These are phyloP conservation scores for Borostomias antarcticus DNA, from an alignment of 2,797 vertebrate genomes.

Conservation along the genomic window DNA sequence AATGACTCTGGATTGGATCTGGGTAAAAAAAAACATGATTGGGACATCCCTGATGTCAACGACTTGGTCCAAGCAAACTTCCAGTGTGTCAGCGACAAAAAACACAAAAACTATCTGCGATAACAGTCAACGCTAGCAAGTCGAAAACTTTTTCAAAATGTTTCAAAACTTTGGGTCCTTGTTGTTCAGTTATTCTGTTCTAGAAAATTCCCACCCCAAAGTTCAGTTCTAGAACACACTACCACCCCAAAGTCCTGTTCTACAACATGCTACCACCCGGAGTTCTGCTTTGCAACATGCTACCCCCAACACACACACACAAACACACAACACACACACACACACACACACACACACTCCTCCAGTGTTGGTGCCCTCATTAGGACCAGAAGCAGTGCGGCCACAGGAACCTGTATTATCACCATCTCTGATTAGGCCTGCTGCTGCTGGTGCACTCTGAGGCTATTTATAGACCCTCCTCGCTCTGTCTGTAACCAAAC, in stretches of 20 bases:
- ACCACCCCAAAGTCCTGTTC: background rate
- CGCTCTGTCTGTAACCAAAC: slow-evolving; percentile 44
- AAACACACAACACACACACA: background rate
- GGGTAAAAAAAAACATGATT: no score
- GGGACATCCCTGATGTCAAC: no score
- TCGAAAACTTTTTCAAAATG: no score
- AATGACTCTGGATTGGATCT: no score
- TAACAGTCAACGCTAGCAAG: no score
- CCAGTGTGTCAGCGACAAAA: no score
- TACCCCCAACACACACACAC: background rate
- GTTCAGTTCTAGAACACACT: background rate
- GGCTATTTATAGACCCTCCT: slow-evolving; percentile 66
- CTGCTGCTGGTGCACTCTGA: background rate
- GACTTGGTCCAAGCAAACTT: no score
- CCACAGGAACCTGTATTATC: no score
- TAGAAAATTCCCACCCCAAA: background rate
- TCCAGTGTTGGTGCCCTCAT: slow-evolving; percentile 10
- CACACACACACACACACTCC: background rate
- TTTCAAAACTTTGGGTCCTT: no score
- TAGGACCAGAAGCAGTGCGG: slow-evolving; percentile 4
- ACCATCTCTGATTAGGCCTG: slow-evolving; percentile 2
- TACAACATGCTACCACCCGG: background rate
- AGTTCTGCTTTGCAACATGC: slow-evolving; percentile 16
- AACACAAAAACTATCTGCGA: no score
- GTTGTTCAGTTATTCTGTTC: no score